A percentile compares a stretch with the other conserved stretches of the same genome.
These are phyloP conservation scores for Grapholita molesta DNA, from an alignment of 1,140 invertebrate species.

Conservation along the genomic window DNA sequence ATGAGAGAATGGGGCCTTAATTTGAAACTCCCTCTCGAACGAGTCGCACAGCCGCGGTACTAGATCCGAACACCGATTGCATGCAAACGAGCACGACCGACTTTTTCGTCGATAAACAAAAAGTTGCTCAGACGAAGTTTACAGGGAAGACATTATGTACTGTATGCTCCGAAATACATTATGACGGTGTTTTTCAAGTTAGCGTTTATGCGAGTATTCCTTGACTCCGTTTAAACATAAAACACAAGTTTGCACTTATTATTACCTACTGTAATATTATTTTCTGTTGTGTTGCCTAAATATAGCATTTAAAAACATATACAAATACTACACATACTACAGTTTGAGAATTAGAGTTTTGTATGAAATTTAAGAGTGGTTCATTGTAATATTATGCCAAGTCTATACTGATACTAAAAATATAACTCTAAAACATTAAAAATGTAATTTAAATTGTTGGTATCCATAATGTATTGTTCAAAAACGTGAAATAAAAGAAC, in stretches of 20 bases:
- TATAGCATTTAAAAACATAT: no score
- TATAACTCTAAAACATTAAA: no score
- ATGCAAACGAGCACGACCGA: constrained; percentile 8
- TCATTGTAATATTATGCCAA: no score
- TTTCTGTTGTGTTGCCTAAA: not conserved
- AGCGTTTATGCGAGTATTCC: no score
- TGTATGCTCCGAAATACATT: not conserved
- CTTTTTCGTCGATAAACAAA: constrained; percentile 12
- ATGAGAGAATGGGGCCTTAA: not conserved
- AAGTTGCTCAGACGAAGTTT: not conserved
- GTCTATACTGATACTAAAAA: no score
- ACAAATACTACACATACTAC: no score
- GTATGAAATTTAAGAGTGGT: no score
- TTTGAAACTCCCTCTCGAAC: constrained; percentile 5
- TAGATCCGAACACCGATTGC: constrained; percentile 12
- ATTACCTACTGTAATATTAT: not conserved
- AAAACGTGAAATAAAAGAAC: no score
- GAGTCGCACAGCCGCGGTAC: not conserved
- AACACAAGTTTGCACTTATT: not conserved
- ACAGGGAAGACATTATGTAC: not conserved
- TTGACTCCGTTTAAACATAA: no score
- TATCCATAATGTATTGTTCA: no score
- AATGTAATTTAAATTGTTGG: no score
- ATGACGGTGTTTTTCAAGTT: not conserved
- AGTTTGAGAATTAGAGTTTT: no score